Percentiles rank a stretch among this genome's conserved stretches.
Evolutionary conservation across 2,113 vertebrate species (phyloP).

Genomic region (Esox niger): DNA sequence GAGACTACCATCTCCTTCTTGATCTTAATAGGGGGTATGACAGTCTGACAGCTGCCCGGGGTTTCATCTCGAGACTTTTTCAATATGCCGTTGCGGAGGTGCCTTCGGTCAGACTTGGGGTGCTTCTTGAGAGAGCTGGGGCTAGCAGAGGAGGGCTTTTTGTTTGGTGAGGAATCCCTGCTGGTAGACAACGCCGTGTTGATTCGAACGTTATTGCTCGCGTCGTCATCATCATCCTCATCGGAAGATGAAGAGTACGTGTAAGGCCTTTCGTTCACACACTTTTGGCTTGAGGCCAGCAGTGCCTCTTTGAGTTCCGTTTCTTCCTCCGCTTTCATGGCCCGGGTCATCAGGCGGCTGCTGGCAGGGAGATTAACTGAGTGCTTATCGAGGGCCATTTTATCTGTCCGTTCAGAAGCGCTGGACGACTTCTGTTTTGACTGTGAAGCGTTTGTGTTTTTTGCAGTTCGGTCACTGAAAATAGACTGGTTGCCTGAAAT

Average conservation of each 20-base stretch:
- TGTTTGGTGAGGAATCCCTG: conserved; percentile 24
- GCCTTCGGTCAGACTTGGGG: conserved; percentile 53
- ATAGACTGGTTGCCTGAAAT: conserved; percentile 21
- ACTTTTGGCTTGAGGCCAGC: conserved; percentile 33
- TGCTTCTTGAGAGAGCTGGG: conserved; percentile 54
- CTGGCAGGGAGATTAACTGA: conserved; percentile 63
- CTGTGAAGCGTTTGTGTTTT: conserved; percentile 15
- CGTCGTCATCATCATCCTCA: conserved; percentile 14
- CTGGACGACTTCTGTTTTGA: conserved; percentile 27
- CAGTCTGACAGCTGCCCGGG: neutral
- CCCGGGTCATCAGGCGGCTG: conserved; percentile 63
- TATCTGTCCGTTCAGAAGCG: conserved; percentile 20
- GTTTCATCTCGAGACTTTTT: conserved; percentile 27
- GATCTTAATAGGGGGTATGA: conserved; percentile 29
- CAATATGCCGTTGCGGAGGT: conserved; percentile 49
- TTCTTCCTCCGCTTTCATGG: conserved; percentile 61
- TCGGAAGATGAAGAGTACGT: neutral
- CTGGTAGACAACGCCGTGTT: conserved; percentile 36
- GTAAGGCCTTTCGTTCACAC: conserved; percentile 3
- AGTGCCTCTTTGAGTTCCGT: conserved; percentile 47
- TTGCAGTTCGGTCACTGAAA: conserved; percentile 15
- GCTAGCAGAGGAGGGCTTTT: conserved; percentile 11
- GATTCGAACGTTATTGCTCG: conserved; percentile 19
- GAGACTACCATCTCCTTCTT: conserved; percentile 57
- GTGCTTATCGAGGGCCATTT: conserved; percentile 47